Evolutionary conservation across 2,113 vertebrate genomes (phyloP).

Genomic region (Prochilodus magdalenae): DNA sequence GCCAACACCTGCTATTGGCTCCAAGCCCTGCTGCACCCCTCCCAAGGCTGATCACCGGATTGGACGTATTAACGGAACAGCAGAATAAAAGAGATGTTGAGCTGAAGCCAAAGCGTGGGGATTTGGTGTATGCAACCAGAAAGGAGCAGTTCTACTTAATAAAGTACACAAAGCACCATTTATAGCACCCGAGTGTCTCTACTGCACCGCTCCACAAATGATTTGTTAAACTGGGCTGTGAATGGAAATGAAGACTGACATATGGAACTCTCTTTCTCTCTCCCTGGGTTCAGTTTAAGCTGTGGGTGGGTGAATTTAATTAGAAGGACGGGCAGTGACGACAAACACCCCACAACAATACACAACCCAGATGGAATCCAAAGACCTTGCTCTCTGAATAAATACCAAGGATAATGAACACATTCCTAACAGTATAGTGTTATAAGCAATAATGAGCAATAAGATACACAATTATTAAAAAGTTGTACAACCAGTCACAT

Average conservation of each 20-base stretch:
- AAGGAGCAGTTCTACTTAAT: slow-evolving; percentile 3
- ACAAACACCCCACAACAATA: slow-evolving; percentile 14
- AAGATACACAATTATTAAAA: neutral
- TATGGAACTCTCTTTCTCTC: slow-evolving; percentile 9
- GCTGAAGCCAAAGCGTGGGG: neutral
- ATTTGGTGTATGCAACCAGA: slow-evolving; percentile 4
- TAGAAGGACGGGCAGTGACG: slow-evolving; percentile 12
- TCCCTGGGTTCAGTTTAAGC: slow-evolving; percentile 25
- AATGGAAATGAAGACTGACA: slow-evolving; percentile 30
- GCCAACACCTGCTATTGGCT: slow-evolving; percentile 22
- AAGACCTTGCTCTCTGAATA: neutral
- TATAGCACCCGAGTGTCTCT: neutral
- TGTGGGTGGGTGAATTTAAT: slow-evolving; percentile 28
- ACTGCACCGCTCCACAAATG: neutral
- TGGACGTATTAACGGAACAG: neutral
- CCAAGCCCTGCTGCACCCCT: neutral
- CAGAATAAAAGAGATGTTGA: neutral
- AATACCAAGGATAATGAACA: neutral
- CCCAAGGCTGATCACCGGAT: slow-evolving; percentile 9
- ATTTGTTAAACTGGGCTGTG: slow-evolving; percentile 26
- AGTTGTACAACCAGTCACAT: neutral
- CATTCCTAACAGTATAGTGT: neutral
- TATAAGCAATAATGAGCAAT: neutral
- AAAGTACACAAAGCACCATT: slow-evolving; percentile 10
- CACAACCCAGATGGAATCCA: neutral